Percentiles rank a stretch among this genome's conserved stretches.
Evolutionary conservation across 2,113 vertebrate genomes (phyloP).

Genomic region (Danionella cerebrum): DNA sequence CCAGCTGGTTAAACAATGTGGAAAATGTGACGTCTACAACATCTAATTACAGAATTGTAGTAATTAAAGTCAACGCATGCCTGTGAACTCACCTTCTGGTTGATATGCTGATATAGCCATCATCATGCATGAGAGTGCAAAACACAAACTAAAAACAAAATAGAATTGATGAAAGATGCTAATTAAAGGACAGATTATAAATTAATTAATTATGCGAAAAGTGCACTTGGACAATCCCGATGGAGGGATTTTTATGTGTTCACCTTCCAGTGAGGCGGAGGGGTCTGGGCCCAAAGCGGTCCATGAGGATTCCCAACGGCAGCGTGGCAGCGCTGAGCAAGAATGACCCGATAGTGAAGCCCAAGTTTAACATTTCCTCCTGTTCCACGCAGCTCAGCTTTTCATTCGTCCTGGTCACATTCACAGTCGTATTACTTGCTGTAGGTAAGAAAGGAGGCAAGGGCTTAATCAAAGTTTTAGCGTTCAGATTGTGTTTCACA

Average conservation of each 20-base stretch:
- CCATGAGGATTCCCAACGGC: slow-evolving; percentile 84
- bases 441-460: not conserved
- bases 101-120: slow-evolving; percentile 72
- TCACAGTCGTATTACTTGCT: slow-evolving; percentile 46
- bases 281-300: slow-evolving; percentile 77
- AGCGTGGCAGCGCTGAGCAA: slow-evolving; percentile 82
- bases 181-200: not conserved
- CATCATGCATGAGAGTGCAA: slow-evolving; percentile 72
- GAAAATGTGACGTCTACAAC: no score
- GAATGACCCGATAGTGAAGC: slow-evolving; percentile 86
- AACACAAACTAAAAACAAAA: slow-evolving; percentile 62
- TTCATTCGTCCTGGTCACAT: not conserved
- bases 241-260: no score
- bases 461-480: slow-evolving; percentile 20
- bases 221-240: no score
- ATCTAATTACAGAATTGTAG: no score
- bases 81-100: slow-evolving; percentile 59
- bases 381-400: slow-evolving; percentile 69
- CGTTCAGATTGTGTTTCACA: slow-evolving; percentile 10
- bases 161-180: not conserved
- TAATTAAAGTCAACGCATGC: no score
- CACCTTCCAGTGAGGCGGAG: slow-evolving; percentile 80
- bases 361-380: slow-evolving; percentile 83
- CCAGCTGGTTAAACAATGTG: no score
- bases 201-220: not conserved